phyloP scores from a whole-genome alignment of 2,888 invertebrate genomes.

The Drosophila melanosoma region DNA sequence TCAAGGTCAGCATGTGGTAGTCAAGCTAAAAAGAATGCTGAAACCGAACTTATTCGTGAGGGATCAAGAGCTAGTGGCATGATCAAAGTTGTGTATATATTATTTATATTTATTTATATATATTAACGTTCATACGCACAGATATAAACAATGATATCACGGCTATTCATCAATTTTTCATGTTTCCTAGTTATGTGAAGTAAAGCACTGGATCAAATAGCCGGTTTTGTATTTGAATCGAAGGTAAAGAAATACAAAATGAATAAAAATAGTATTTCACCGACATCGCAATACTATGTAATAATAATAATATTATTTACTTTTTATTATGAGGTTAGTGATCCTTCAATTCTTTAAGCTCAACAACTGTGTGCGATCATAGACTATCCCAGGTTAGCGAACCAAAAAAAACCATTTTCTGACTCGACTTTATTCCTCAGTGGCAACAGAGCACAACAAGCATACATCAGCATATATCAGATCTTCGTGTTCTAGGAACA shows the following conservation, averaged over 20 bases:
- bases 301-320: neutral
- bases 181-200: neutral
- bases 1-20: slow-evolving; percentile 67
- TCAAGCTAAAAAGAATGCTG: slow-evolving; percentile 29
- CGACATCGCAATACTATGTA: neutral
- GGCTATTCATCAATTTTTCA: neutral
- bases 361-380: neutral
- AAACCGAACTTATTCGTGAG: slow-evolving; percentile 14
- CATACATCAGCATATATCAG: neutral
- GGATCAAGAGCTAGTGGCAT: slow-evolving; percentile 23
- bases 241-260: neutral
- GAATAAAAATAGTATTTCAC: neutral
- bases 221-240: slow-evolving; percentile 17
- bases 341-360: neutral
- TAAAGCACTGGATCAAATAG: slow-evolving; percentile 1
- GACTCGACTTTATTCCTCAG: neutral
- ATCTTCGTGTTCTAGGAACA: neutral
- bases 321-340: neutral
- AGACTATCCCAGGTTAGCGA: neutral
- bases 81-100: neutral
- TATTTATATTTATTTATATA: neutral
- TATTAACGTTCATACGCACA: neutral
- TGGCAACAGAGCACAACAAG: neutral
- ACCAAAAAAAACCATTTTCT: neutral
- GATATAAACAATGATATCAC: neutral